Percentiles rank a stretch among this genome's conserved stretches.
These are phyloP conservation scores for Felis chaus DNA, from an alignment of 2,113 vertebrate genomes.

Conservation along the genomic window DNA sequence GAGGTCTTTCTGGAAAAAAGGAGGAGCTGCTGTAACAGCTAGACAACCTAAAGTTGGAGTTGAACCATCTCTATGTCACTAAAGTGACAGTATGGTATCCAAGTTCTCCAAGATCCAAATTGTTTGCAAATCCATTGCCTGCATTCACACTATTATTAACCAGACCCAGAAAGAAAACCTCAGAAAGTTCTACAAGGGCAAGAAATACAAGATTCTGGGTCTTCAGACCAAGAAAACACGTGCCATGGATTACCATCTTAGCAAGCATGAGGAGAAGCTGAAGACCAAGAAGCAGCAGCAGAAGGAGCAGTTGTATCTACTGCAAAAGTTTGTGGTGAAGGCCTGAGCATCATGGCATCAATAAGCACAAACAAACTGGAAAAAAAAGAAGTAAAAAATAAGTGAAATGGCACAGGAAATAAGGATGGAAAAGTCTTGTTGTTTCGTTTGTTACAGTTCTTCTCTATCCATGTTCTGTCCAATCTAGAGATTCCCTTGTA, in stretches of 20 bases:
- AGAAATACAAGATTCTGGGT: conserved; percentile 96
- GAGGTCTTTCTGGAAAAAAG: conserved; percentile 93
- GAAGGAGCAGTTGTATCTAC: conserved; percentile 90
- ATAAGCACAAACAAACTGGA: conserved; percentile 73
- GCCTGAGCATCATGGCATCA: conserved; percentile 81
- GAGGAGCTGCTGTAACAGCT: conserved; percentile 94
- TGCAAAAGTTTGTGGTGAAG: conserved; percentile 94
- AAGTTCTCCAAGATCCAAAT: conserved; percentile 95
- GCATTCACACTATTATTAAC: conserved; percentile 95
- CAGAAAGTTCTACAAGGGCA: conserved; percentile 97
- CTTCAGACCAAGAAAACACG: conserved; percentile 96
- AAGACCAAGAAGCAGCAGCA: conserved; percentile 92
- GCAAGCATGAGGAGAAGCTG: conserved; percentile 91
- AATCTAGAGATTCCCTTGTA: neutral
- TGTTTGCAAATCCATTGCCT: conserved; percentile 94
- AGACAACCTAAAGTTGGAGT: conserved; percentile 92
- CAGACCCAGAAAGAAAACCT: conserved; percentile 98
- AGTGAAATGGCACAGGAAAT: neutral
- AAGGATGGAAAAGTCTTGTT: neutral
- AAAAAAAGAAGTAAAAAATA: neutral
- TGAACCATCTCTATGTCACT: conserved; percentile 92
- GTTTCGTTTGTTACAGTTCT: neutral
- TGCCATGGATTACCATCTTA: conserved; percentile 91
- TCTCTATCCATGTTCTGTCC: neutral
- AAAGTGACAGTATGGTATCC: conserved; percentile 93